phyloP scores from a whole-genome alignment of 2,888 invertebrate species.

The Cacoxenus indagator region DNA sequence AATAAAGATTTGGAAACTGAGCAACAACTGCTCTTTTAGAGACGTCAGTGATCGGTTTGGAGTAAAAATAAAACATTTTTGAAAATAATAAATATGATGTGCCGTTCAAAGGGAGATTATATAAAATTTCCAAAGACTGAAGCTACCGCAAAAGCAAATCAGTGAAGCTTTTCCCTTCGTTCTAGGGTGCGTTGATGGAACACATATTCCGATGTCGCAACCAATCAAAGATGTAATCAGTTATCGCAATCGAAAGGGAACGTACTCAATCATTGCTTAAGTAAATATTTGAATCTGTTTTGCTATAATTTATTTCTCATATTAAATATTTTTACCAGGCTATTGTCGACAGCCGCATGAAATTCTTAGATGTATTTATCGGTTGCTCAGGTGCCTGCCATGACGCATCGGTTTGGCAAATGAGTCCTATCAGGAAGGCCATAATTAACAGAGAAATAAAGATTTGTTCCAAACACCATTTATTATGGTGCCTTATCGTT shows the following conservation, averaged over 20 bases:
- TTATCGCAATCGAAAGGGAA: conserved; percentile 22
- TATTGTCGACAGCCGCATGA: no score
- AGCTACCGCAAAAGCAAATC: not conserved
- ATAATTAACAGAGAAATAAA: no score
- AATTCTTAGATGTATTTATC: no score
- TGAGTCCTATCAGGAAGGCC: no score
- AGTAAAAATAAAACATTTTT: not conserved
- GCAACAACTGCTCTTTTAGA: not conserved
- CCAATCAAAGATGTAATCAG: conserved; percentile 24
- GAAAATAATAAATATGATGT: not conserved
- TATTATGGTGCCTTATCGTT: no score
- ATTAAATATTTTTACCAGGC: not conserved
- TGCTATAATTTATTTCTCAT: not conserved
- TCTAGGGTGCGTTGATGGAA: not conserved
- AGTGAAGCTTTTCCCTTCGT: no score
- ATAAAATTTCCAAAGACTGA: conserved; percentile 22
- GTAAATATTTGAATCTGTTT: not conserved
- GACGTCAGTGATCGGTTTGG: not conserved
- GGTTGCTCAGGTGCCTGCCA: no score
- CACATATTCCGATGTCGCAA: not conserved
- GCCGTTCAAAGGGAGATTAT: conserved; percentile 5
- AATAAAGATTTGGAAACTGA: no score
- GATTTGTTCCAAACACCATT: no score
- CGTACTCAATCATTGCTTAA: no score
- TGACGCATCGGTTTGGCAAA: no score